These are phyloP conservation scores for Potorous gilbertii DNA, from an alignment of 2,797 vertebrate species.

Conservation along the genomic window DNA sequence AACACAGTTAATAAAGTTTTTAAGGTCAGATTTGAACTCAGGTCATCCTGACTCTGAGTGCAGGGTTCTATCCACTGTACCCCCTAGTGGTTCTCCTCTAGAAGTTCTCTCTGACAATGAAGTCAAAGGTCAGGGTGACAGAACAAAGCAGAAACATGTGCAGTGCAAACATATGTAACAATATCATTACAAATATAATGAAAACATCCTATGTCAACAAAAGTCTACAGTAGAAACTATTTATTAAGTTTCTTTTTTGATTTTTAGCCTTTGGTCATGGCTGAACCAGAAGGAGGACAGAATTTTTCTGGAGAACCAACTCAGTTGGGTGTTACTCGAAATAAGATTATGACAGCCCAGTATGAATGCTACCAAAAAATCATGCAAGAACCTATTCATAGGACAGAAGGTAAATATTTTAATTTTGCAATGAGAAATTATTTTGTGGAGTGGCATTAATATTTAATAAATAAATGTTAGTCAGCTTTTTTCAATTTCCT, in stretches of 20 bases:
- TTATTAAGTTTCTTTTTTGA: conserved; percentile 50
- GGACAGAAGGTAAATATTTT: conserved; percentile 86
- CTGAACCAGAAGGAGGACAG: conserved; percentile 79
- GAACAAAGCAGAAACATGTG: background rate
- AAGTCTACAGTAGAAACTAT: background rate
- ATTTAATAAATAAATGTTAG: background rate
- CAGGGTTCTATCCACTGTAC: background rate
- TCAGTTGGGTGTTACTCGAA: conserved; percentile 88
- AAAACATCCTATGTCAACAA: background rate
- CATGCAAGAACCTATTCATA: conserved; percentile 88
- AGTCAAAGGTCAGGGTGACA: background rate
- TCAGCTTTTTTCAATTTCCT: background rate
- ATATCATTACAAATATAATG: background rate
- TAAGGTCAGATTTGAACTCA: background rate
- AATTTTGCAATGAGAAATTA: background rate
- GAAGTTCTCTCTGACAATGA: background rate
- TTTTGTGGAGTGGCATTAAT: background rate
- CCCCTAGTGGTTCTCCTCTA: background rate
- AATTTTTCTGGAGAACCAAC: conserved; percentile 64
- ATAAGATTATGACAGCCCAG: conserved; percentile 97
- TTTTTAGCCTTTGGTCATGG: conserved; percentile 84
- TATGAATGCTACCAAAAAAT: conserved; percentile 99
- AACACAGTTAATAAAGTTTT: background rate
- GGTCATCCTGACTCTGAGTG: background rate
- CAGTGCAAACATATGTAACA: background rate